Evolutionary conservation across 2,113 vertebrate species (phyloP).

Genomic region (Dryoscopus gambensis): DNA sequence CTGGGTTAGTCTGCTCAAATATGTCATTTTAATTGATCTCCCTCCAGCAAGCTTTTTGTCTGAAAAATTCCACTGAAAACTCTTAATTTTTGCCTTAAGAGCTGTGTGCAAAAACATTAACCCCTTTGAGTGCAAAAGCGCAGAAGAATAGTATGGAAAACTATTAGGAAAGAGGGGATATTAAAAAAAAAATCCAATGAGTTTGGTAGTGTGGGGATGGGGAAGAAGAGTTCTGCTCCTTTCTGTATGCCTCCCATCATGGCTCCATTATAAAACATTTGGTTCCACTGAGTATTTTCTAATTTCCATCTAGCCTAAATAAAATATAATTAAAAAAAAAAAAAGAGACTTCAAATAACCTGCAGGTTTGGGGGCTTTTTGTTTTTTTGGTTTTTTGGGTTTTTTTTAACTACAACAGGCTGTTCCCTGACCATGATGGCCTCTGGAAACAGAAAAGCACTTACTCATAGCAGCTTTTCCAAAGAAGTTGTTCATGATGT

Average conservation of each 20-base stretch:
- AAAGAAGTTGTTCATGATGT: constrained; percentile 85
- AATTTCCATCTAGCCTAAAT: neutral
- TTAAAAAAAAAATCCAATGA: neutral
- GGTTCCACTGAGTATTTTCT: neutral
- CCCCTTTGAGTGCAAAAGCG: neutral
- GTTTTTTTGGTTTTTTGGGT: neutral
- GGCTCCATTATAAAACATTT: neutral
- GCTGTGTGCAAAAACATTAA: neutral
- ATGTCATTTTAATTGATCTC: constrained; percentile 41
- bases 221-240: neutral
- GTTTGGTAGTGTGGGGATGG: neutral
- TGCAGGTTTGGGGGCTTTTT: neutral
- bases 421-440: neutral
- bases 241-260: neutral
- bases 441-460: constrained; percentile 39
- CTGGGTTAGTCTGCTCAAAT: constrained; percentile 22
- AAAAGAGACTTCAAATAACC: neutral
- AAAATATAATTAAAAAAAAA: neutral
- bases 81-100: neutral
- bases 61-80: constrained; percentile 23
- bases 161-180: neutral
- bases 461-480: constrained; percentile 86
- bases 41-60: constrained; percentile 16
- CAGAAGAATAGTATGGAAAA: neutral
- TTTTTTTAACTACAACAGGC: neutral